These are phyloP conservation scores for Malaclemys terrapin DNA, from an alignment of 2,113 vertebrate species.

Conservation along the genomic window DNA sequence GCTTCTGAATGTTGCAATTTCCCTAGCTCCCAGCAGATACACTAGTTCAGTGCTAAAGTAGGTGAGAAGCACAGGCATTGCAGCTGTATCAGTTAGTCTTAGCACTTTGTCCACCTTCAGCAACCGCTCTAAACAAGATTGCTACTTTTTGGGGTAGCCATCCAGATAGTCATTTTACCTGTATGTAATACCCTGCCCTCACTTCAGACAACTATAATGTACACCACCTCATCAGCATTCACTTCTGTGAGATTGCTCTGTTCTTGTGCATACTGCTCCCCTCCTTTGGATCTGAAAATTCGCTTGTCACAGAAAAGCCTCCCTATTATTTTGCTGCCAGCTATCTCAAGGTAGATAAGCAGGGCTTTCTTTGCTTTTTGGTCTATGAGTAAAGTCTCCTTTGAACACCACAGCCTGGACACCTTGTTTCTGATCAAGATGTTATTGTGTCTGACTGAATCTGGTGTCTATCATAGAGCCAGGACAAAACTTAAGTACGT, in stretches of 20 bases:
- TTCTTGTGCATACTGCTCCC: background rate
- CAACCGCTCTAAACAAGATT: background rate
- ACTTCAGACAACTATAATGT: background rate
- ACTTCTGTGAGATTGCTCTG: background rate
- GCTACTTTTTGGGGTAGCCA: background rate
- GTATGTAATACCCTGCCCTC: rapidly evolving
- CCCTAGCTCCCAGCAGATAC: background rate
- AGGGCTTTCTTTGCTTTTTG: background rate
- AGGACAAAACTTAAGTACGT: background rate
- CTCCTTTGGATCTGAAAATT: background rate
- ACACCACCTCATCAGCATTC: background rate
- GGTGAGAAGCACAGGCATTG: background rate
- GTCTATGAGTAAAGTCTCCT: background rate
- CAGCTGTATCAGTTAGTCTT: background rate
- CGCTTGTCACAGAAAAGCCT: constrained; percentile 4
- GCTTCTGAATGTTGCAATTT: background rate
- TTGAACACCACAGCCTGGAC: background rate
- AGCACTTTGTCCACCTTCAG: background rate
- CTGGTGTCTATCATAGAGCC: constrained; percentile 8
- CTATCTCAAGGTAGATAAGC: background rate
- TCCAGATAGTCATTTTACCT: background rate
- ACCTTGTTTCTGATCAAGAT: background rate
- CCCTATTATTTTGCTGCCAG: background rate
- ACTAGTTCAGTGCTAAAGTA: background rate
- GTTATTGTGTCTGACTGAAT: constrained; percentile 7